Evolutionary conservation across 2,888 invertebrate species (phyloP), one percentile per base, ranked within the genome.

Genomic region (Tanytarsus gracilentus): DNA sequence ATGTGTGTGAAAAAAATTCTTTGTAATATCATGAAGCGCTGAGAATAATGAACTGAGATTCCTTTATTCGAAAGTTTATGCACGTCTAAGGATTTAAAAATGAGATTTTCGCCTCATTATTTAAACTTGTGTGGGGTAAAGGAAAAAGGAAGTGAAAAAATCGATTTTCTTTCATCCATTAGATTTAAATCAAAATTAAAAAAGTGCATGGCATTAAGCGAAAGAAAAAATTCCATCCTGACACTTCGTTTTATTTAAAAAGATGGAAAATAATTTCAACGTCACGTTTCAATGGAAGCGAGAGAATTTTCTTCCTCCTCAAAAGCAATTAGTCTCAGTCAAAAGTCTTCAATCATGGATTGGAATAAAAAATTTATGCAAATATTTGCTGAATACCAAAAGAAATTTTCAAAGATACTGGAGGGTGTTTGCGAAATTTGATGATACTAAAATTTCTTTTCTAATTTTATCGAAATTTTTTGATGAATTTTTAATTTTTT

Each of bases 311-410:
- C n/a, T n/a, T 53, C 26, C 30, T 11, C 18, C 23, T 55, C 39
- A 50, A 55, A 39, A 23, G 53, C 53, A 55, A 55, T 55, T 55
- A 55, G 39, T 55, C 39, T 33, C n/a, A 11, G 11, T 7, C 9
- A 7, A 7, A 7, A 7, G 6, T 29, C 29, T 29, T 55, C 23
- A 18, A 14, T 39, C 36, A 36, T 11, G n/a, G 30, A 18, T 9
- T 9, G 11, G 9, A 2, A 29, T 26, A 16, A 7, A 55, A 55
- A 55, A 55, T 55, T 25, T 36, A 55, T 21, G 53, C 39, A 55
- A 55, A 55, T 55, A 55, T 55, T 55, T 55, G 16, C 26, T 39
- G 18, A 55, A 55, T 36, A 26, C 36, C 39, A 36, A 55, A 14
- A 55, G 18, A 40, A 40, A 40, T 14, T 16, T 8, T n/a, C n/a